Evolutionary conservation across 2,888 invertebrate species (phyloP).

Genomic region (Sisyra terminalis): DNA sequence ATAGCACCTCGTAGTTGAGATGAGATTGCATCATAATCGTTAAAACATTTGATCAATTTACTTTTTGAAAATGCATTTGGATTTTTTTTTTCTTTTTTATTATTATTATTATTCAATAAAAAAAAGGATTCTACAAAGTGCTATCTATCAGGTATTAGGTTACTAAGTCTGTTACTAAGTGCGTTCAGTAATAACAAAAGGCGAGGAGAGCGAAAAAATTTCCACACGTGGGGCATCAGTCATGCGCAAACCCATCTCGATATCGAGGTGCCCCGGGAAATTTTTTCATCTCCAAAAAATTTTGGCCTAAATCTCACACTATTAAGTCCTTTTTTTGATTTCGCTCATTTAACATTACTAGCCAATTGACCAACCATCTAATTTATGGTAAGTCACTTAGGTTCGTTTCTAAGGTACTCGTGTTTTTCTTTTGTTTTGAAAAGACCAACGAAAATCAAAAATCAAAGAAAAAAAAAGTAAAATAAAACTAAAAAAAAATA

Average conservation of each 20-base stretch:
- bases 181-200: slow-evolving; percentile 2
- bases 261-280: no score
- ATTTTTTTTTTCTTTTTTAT: neutral
- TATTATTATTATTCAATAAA: neutral
- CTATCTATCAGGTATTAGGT: slow-evolving; percentile 5
- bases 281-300: no score
- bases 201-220: no score
- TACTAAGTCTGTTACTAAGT: slow-evolving; percentile 3
- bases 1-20: slow-evolving; percentile 5
- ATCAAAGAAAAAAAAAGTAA: neutral
- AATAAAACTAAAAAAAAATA: neutral
- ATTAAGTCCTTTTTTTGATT: no score
- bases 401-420: no score
- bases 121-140: slow-evolving; percentile 6
- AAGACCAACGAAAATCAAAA: slow-evolving; percentile 1
- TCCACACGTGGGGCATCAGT: no score
- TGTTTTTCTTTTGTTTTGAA: no score
- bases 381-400: no score
- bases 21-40: neutral
- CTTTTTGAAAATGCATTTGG: neutral
- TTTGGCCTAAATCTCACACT: no score
- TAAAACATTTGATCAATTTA: slow-evolving; percentile 1
- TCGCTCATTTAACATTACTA: no score
- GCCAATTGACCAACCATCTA: no score
- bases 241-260: no score